Percentiles rank a stretch among this genome's conserved stretches.
Conservation (phyloP, 2,113 vertebrate genomes). For the Pterocles gutturalis region DNA sequence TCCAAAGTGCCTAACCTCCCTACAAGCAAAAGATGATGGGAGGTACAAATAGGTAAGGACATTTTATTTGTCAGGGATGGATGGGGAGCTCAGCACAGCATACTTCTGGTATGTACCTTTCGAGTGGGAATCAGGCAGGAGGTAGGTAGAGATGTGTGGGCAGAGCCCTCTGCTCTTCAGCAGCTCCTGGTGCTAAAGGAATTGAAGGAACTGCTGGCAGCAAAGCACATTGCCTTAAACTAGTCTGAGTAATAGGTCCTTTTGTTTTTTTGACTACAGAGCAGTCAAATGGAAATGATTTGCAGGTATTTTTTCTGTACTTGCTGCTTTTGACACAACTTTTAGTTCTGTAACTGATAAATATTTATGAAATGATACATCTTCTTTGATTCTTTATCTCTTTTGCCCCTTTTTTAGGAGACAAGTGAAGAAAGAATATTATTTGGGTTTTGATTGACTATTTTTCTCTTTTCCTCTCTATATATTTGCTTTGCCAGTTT, state of each 20-base stretch:
- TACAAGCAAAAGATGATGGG: fast-evolving
- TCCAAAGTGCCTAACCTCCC: neutral
- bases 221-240: neutral
- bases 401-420: neutral
- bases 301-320: neutral
- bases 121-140: neutral
- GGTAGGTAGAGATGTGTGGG: neutral
- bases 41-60: neutral
- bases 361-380: neutral
- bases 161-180: neutral
- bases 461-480: neutral
- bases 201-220: neutral
- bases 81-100: neutral
- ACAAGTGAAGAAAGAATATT: neutral
- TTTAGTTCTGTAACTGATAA: neutral
- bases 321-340: neutral
- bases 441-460: fast-evolving
- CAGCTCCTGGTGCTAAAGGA: neutral
- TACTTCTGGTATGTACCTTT: neutral
- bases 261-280: neutral
- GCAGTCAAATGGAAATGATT: neutral
- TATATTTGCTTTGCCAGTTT: neutral
- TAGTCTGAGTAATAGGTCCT: neutral
- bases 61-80: neutral
- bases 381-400: neutral